Percentiles rank a stretch among this genome's conserved stretches.
Evolutionary conservation across 2,113 vertebrate genomes (phyloP).

Genomic region (Myiozetetes cayanensis): DNA sequence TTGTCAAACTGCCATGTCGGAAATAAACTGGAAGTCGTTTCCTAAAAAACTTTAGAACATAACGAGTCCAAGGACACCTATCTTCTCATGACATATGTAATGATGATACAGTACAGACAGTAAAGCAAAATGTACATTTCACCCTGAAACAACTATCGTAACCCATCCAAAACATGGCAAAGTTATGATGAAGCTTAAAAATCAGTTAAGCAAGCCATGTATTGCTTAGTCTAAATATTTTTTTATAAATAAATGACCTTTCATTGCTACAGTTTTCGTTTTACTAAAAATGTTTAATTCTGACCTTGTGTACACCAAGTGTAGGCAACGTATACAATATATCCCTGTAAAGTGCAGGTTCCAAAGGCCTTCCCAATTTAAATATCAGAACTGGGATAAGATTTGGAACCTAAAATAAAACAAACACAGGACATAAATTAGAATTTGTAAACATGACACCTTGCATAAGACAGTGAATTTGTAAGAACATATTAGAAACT

Average conservation of each 20-base stretch:
- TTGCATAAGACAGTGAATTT: neutral
- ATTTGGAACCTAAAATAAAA: slow-evolving; percentile 83
- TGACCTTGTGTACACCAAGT: slow-evolving; percentile 92
- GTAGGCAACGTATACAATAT: slow-evolving; percentile 86
- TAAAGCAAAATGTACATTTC: neutral
- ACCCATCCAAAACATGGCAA: neutral
- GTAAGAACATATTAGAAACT: neutral
- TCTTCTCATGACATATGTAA: neutral
- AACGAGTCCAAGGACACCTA: neutral
- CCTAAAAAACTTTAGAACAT: neutral
- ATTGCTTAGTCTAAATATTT: neutral
- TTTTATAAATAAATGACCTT: neutral
- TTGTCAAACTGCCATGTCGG: neutral
- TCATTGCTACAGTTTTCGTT: neutral
- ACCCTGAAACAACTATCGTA: neutral
- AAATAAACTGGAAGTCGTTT: neutral
- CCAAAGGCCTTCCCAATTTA: slow-evolving; percentile 83
- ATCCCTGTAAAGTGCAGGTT: slow-evolving; percentile 76
- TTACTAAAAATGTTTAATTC: slow-evolving; percentile 1
- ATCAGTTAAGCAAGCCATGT: neutral
- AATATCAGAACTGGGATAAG: slow-evolving; percentile 88
- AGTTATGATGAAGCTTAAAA: neutral
- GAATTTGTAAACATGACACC: accelerated
- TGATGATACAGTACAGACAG: neutral
- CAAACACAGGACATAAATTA: neutral